Conservation (phyloP, 2,797 vertebrate species). For the Urocyon cinereoargenteus region DNA sequence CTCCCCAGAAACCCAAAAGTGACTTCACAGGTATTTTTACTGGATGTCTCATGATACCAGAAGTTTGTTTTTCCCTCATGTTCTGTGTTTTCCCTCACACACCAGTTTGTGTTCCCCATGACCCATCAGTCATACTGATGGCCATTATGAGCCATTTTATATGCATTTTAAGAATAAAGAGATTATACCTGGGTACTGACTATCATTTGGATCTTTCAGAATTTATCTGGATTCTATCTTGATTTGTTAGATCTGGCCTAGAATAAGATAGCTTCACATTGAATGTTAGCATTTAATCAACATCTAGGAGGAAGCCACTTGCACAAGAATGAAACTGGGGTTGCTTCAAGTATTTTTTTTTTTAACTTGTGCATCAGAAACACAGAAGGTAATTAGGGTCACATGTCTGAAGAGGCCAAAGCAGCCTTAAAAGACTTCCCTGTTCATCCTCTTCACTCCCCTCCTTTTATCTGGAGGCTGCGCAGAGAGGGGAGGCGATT, state of each 20-base stretch:
- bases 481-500: not conserved
- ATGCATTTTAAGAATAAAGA: not conserved
- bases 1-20: not conserved
- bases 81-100: not conserved
- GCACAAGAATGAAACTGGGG: conserved; percentile 2
- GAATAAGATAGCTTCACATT: not conserved
- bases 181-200: not conserved
- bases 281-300: not conserved
- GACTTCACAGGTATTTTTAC: not conserved
- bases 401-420: not conserved
- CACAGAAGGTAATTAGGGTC: not conserved
- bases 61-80: not conserved
- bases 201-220: not conserved
- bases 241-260: not conserved
- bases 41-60: not conserved
- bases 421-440: not conserved
- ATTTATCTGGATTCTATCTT: not conserved
- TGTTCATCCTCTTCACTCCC: not conserved
- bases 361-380: not conserved
- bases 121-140: not conserved
- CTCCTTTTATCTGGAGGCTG: not conserved
- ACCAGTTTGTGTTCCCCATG: not conserved
- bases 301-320: not conserved
- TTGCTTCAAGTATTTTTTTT: not conserved
- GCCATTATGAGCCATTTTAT: not conserved